Evolutionary conservation across 2,797 vertebrate species (phyloP).

Genomic region (Echiichthys vipera): DNA sequence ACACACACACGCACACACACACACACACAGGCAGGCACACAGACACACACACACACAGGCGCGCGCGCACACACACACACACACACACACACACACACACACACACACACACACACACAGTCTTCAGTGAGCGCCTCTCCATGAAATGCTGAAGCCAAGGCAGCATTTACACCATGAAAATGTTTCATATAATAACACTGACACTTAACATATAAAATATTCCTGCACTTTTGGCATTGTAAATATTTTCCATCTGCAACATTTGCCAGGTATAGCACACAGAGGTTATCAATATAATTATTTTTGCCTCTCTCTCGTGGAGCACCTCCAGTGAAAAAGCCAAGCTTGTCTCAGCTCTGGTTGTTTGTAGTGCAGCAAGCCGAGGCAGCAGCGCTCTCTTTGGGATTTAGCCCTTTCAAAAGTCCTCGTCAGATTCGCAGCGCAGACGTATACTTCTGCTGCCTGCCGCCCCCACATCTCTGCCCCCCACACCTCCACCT

Average conservation of each 20-base stretch:
- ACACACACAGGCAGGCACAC: constrained; percentile 2
- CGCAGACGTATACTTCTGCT: constrained; percentile 77
- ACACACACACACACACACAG: constrained; percentile 4
- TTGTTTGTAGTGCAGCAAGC: constrained; percentile 75
- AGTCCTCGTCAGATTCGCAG: constrained; percentile 83
- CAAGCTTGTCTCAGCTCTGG: constrained; percentile 60
- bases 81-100: constrained; percentile 10
- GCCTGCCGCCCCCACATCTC: constrained; percentile 77
- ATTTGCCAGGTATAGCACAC: constrained; percentile 58
- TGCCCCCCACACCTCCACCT: constrained; percentile 38
- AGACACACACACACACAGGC: constrained; percentile 10
- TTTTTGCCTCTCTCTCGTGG: constrained; percentile 55
- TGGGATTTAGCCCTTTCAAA: constrained; percentile 84
- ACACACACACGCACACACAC: constrained; percentile 3
- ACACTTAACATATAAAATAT: constrained; percentile 55
- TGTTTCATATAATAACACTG: constrained; percentile 51
- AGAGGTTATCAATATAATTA: constrained; percentile 72
- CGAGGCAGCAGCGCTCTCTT: constrained; percentile 70
- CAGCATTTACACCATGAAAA: constrained; percentile 59
- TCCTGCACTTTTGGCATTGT: constrained; percentile 55
- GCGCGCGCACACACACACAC: neutral
- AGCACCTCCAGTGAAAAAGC: constrained; percentile 56
- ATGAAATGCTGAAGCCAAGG: constrained; percentile 63
- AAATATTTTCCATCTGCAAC: constrained; percentile 64
- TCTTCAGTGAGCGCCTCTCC: constrained; percentile 46